Conservation (phyloP, 2,113 vertebrate genomes). For the Dipodomys merriami region DNA sequence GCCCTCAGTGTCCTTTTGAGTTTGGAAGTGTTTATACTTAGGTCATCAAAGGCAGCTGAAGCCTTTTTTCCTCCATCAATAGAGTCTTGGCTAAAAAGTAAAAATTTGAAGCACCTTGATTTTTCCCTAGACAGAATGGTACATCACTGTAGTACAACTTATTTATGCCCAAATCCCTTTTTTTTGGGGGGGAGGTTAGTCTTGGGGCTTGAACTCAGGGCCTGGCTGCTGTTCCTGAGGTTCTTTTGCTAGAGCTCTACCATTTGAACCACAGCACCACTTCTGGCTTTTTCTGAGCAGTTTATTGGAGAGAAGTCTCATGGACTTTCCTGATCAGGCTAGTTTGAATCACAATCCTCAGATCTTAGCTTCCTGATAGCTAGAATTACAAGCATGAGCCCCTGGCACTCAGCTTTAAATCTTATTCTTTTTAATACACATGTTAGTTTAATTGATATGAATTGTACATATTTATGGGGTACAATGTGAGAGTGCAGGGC, state of each 20-base stretch:
- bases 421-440: neutral
- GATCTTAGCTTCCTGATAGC: too few species aligned
- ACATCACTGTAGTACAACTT: neutral
- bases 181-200: too few species aligned
- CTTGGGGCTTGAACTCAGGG: too few species aligned
- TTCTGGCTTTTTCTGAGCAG: too few species aligned
- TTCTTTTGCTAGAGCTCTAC: too few species aligned
- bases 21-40: neutral
- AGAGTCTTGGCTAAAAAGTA: neutral
- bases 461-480: neutral
- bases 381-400: too few species aligned
- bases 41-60: neutral
- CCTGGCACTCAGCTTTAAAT: too few species aligned
- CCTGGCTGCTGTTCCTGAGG: too few species aligned
- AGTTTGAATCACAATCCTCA: too few species aligned
- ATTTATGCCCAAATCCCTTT: neutral
- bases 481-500: neutral
- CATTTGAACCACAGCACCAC: too few species aligned
- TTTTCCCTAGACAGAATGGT: neutral
- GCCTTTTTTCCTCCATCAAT: neutral
- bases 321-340: too few species aligned
- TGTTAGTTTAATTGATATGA: neutral
- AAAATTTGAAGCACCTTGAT: neutral
- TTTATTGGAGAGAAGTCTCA: too few species aligned
- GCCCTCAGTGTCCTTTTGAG: neutral